phyloP scores from a whole-genome alignment of 2,113 vertebrate species.

The Coryphaenoides rupestris region DNA sequence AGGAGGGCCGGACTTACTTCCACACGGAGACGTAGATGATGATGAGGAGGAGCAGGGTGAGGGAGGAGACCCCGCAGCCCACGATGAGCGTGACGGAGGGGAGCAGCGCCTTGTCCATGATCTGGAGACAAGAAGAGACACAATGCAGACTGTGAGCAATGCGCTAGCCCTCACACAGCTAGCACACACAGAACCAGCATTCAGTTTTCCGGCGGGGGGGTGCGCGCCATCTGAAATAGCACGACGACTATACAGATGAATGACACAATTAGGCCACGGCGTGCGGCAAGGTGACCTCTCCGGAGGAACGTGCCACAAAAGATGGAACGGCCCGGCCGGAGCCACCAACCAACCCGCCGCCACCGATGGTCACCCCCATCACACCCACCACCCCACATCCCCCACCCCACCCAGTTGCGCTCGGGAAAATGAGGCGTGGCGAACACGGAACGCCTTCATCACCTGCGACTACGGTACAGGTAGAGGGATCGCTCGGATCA shows the following conservation, averaged over 20 bases:
- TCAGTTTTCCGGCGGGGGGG: background rate
- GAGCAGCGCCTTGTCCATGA: slow-evolving; percentile 89
- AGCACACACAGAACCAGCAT: background rate
- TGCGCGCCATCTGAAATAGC: slow-evolving; percentile 52
- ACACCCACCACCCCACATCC: slow-evolving; percentile 27
- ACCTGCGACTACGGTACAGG: background rate
- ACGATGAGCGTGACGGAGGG: slow-evolving; percentile 97
- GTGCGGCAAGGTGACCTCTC: slow-evolving; percentile 74
- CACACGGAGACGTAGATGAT: slow-evolving; percentile 99
- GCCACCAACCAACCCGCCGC: too few relatives aligned
- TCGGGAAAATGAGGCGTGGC: slow-evolving; percentile 49
- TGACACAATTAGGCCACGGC: slow-evolving; percentile 64
- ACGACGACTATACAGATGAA: slow-evolving; percentile 59
- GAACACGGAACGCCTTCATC: slow-evolving; percentile 34
- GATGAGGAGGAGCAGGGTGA: slow-evolving; percentile 93
- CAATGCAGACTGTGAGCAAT: slow-evolving; percentile 31
- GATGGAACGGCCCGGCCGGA: slow-evolving; percentile 44
- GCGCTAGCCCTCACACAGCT: slow-evolving; percentile 8
- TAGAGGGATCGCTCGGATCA: slow-evolving; percentile 14
- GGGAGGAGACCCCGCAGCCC: slow-evolving; percentile 95
- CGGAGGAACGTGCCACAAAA: slow-evolving; percentile 68
- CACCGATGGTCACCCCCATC: slow-evolving; percentile 39
- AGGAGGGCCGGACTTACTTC: slow-evolving; percentile 79
- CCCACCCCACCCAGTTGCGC: slow-evolving; percentile 33
- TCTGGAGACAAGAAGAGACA: slow-evolving; percentile 71